phyloP scores from a whole-genome alignment of 2,888 invertebrate genomes.

The Nymphalis c-album region DNA sequence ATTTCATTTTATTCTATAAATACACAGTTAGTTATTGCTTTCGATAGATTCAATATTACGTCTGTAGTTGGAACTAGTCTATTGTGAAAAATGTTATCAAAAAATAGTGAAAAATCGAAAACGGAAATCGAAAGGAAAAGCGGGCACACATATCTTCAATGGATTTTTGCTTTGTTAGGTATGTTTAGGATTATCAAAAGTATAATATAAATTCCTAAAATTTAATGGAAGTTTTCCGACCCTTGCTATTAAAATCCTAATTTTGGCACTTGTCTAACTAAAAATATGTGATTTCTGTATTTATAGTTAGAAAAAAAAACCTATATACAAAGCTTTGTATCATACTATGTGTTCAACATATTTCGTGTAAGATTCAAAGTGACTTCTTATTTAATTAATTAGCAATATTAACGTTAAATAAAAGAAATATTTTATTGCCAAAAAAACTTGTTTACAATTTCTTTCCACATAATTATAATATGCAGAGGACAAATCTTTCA shows the following conservation, averaged over 20 bases:
- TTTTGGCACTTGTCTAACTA: not conserved
- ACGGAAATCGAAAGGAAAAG: not conserved
- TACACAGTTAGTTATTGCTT: not conserved
- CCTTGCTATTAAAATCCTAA: not conserved
- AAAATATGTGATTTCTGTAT: not conserved
- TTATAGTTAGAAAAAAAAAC: not conserved
- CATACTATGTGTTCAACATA: too few species aligned
- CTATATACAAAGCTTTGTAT: too few species aligned
- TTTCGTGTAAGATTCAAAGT: too few species aligned
- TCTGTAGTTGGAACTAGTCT: not conserved
- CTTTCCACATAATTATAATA: too few species aligned
- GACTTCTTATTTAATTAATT: too few species aligned
- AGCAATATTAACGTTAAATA: too few species aligned
- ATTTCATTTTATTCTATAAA: not conserved
- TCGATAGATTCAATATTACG: not conserved
- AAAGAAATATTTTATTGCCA: too few species aligned
- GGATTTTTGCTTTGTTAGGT: constrained; percentile 44
- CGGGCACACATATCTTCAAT: constrained; percentile 43
- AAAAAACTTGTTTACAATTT: too few species aligned
- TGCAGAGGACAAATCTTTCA: too few species aligned
- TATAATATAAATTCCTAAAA: too few species aligned
- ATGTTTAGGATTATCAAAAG: constrained; percentile 9
- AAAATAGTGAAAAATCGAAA: not conserved
- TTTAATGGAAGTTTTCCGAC: too few species aligned
- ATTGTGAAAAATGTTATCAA: not conserved